Evolutionary conservation across 1,140 invertebrate genomes (phyloP).

Genomic region (Eriosoma lanigerum): DNA sequence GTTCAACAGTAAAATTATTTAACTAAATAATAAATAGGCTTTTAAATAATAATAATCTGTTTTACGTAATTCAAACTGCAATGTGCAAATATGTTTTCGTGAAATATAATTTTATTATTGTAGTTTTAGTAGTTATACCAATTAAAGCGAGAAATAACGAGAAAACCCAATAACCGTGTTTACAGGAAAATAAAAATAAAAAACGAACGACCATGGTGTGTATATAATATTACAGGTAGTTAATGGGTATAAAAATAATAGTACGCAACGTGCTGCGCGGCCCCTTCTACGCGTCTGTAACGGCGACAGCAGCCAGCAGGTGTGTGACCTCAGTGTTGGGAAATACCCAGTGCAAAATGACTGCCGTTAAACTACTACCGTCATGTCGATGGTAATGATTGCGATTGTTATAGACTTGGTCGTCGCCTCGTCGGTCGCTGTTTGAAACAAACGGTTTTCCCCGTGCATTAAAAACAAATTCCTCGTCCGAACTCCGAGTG

Average conservation of each 20-base stretch:
- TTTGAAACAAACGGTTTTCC: slow-evolving; percentile 38
- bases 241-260: too few relatives aligned
- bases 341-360: slow-evolving; percentile 22
- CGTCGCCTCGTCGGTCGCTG: background rate
- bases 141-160: background rate
- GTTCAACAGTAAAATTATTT: background rate
- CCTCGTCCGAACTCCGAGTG: background rate
- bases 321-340: slow-evolving; percentile 48
- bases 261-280: background rate
- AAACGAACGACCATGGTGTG: background rate
- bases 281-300: background rate
- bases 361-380: background rate
- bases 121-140: background rate
- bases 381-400: slow-evolving; percentile 30
- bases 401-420: background rate
- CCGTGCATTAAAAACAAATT: slow-evolving; percentile 20
- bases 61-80: background rate
- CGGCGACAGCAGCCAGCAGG: background rate
- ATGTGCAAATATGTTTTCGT: too few relatives aligned
- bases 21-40: background rate
- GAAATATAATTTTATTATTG: too few relatives aligned
- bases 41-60: background rate
- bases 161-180: background rate
- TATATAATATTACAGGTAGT: background rate
- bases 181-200: background rate